Conservation (phyloP, 2,113 vertebrate genomes). For the sheep (Ovis aries) region DNA sequence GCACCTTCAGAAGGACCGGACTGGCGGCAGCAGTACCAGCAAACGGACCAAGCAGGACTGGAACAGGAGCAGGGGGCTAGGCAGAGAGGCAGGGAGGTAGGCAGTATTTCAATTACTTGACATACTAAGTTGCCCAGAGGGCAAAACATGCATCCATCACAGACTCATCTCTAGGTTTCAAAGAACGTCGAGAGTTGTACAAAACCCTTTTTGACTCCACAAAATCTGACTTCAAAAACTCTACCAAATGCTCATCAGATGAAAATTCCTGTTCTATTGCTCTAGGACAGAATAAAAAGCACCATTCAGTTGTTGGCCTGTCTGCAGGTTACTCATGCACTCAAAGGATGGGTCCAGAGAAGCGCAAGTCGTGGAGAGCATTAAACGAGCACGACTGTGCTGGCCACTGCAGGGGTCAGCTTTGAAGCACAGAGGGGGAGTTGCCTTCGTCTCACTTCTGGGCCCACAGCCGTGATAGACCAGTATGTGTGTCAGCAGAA, state of each 20-base stretch:
- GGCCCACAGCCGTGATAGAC: not conserved
- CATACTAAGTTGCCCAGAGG: slow-evolving; percentile 33
- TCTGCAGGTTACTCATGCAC: slow-evolving; percentile 28
- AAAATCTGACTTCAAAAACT: slow-evolving; percentile 7
- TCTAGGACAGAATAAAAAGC: slow-evolving; percentile 28
- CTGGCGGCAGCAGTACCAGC: not conserved
- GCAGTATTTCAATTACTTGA: slow-evolving; percentile 19
- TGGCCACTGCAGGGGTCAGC: not conserved
- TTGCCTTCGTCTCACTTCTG: not conserved
- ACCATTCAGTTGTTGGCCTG: slow-evolving; percentile 39
- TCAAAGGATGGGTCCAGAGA: not conserved
- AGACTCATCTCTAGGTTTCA: slow-evolving; percentile 22
- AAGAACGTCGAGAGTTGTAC: not conserved
- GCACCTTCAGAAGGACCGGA: not conserved
- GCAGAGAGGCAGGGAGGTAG: not conserved
- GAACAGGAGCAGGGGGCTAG: not conserved
- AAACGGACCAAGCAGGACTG: not conserved
- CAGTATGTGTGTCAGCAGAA: not conserved
- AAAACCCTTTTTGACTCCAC: not conserved
- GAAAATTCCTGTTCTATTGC: not conserved
- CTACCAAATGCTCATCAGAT: not conserved
- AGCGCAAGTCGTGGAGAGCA: not conserved
- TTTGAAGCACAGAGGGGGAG: not conserved
- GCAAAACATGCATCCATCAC: slow-evolving; percentile 30
- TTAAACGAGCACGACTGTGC: not conserved